Percentiles rank a stretch among this genome's conserved stretches.
Evolutionary conservation across 2,113 vertebrate genomes (phyloP).

Genomic region (Petrocephalus zakoni): DNA sequence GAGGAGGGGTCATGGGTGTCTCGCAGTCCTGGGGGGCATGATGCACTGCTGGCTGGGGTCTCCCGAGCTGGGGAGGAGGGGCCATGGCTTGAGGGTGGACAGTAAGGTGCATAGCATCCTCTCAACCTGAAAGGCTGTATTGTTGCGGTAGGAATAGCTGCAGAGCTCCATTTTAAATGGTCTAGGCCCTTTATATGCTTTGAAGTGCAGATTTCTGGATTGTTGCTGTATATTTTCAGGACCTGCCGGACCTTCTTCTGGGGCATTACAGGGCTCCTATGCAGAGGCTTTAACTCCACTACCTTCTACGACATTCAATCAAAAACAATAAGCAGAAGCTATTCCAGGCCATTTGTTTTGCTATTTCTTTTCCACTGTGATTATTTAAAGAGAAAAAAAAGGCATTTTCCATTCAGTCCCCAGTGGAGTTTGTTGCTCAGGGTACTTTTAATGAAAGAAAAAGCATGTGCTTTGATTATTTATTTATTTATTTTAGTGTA

Average conservation of each 20-base stretch:
- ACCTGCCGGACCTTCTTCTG: neutral
- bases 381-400: neutral
- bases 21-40: neutral
- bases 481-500: neutral
- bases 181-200: neutral
- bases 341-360: neutral
- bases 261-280: neutral
- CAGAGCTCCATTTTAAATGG: neutral
- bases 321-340: neutral
- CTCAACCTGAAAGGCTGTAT: neutral
- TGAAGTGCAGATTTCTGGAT: neutral
- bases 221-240: neutral
- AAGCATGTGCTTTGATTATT: neutral
- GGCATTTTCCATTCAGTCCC: neutral
- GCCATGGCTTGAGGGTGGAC: neutral
- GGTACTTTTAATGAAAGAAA: neutral
- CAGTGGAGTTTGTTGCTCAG: neutral
- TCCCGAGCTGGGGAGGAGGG: neutral
- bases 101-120: neutral
- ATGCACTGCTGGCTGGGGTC: neutral
- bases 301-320: neutral
- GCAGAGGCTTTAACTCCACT: neutral
- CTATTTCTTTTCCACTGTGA: neutral
- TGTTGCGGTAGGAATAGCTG: neutral
- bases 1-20: too few species aligned